phyloP scores from a whole-genome alignment of 2,797 vertebrate species.

The Catamblyrhynchus diadema region DNA sequence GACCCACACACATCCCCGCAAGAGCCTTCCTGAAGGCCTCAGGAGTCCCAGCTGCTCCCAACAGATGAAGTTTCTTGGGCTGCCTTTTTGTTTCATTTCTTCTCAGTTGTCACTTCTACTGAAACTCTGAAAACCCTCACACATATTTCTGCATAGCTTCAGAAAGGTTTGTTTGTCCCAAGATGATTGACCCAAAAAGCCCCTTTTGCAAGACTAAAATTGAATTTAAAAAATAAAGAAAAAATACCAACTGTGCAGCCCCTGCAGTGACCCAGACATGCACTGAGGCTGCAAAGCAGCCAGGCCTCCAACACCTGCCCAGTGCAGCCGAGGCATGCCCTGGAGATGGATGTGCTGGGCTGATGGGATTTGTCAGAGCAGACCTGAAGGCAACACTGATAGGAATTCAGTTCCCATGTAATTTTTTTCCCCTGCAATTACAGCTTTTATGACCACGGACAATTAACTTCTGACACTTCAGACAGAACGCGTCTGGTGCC shows the following conservation, averaged over 20 bases:
- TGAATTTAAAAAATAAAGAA: background rate
- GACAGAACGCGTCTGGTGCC: background rate
- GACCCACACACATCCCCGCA: background rate
- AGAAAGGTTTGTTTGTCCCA: background rate
- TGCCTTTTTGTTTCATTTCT: background rate
- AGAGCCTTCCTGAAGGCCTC: background rate
- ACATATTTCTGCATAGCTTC: background rate
- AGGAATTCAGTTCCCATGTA: background rate
- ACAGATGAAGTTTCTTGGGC: background rate
- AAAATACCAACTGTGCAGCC: background rate
- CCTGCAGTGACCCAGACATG: background rate
- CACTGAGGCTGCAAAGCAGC: background rate
- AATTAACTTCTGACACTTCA: background rate
- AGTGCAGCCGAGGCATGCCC: fast-evolving
- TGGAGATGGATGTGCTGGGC: background rate
- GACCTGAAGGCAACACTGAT: background rate
- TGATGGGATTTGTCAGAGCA: background rate
- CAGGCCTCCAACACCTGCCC: background rate
- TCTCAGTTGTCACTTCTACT: background rate
- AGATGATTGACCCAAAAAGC: background rate
- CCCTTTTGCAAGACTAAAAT: background rate
- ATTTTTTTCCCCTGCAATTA: background rate
- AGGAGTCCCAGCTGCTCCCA: background rate
- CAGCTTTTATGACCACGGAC: background rate
- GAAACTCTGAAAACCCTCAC: background rate